Percentiles rank a stretch among this genome's conserved stretches.
These are phyloP conservation scores for Drosophila cognata DNA, from an alignment of 2,888 invertebrate species.

Conservation along the genomic window DNA sequence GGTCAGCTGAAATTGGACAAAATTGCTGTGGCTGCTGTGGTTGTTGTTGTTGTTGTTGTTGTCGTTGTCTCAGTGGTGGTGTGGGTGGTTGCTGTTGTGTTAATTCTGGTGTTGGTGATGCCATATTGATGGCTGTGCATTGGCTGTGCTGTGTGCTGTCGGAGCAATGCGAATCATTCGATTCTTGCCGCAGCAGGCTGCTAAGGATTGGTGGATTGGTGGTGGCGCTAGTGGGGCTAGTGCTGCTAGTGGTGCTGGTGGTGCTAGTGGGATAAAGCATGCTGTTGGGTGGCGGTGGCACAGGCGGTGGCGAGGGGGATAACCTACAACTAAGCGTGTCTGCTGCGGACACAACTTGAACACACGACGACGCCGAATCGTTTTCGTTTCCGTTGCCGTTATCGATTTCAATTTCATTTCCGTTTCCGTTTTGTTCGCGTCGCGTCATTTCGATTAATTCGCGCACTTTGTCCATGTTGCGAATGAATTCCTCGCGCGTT, in stretches of 20 bases:
- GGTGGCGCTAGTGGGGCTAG: constrained; percentile 17
- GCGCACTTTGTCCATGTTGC: constrained; percentile 83
- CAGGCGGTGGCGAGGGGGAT: constrained; percentile 60
- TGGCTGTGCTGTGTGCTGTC: constrained; percentile 89
- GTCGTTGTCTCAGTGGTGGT: constrained; percentile 19
- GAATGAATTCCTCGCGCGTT: constrained; percentile 72
- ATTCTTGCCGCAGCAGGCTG: constrained; percentile 86
- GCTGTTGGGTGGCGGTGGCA: constrained; percentile 61
- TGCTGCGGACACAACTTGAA: constrained; percentile 16
- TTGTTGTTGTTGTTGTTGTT: constrained; percentile 21
- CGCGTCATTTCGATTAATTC: constrained; percentile 81
- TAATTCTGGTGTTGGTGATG: constrained; percentile 56
- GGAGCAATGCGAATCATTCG: constrained; percentile 88
- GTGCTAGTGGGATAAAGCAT: constrained; percentile 38
- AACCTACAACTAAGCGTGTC: constrained; percentile 43
- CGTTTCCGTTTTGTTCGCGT: constrained; percentile 50
- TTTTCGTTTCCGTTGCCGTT: constrained; percentile 4
- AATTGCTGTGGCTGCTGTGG: constrained; percentile 22
- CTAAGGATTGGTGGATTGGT: constrained; percentile 17
- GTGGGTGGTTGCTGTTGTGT: constrained; percentile 8
- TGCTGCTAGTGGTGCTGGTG: constrained; percentile 16
- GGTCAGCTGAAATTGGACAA: constrained; percentile 59
- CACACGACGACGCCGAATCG: constrained; percentile 5
- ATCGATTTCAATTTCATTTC: constrained; percentile 5
- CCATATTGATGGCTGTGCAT: constrained; percentile 87